Base-by-base conservation (phyloP, 2,888 invertebrate genomes). In the Torymus tubicola region DNA sequence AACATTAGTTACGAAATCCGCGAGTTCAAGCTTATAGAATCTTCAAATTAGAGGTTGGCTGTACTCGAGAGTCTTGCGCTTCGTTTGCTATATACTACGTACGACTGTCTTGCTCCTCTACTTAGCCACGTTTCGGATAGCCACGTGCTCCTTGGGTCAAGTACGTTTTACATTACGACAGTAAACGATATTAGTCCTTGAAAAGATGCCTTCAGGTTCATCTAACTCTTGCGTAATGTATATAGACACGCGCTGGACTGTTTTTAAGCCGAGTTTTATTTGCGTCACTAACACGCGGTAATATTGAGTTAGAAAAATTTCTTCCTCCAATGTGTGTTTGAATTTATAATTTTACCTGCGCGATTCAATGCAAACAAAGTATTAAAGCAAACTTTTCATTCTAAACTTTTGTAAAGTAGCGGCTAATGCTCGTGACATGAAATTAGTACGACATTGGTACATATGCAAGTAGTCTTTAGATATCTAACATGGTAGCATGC, bases 1-100 rank as follows among this genome's bases (percentile, higher is more conserved):
- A 58, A 70, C 58, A 52, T n/a, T 42, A 55, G 55, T 77, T 77
- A 57, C 76, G 69, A 76, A 53, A 76, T 57, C 14, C n/a, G 57
- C 11, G 18, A 31, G 69, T 52, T n/a, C 24, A 42, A 50, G 13
- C 24, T 53, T 68, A 58, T 63, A 50, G 69, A 70, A 69, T 18
- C 21, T 70, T 69, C 50, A 77, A 70, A 77, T 77, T 77, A 70
- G 69, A 70, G 57, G 52, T 18, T 8, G 11, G 13, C 57, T 16
- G 14, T 4, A 61, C 8, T 24, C 63, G 42, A 1, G 21, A 14
- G 60, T 61, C 55, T 68, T 55, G 42, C 42, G 8, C 42, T 12
- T 57, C n/a, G 13, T 63, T 12, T 52, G 18, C 11, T 14, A 18
- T 24, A n/a, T 58, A 31, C 52, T 24, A 18, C 31, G 52, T 21